Evolutionary conservation across 2,797 vertebrate genomes (phyloP).

Genomic region (Catharus ustulatus): DNA sequence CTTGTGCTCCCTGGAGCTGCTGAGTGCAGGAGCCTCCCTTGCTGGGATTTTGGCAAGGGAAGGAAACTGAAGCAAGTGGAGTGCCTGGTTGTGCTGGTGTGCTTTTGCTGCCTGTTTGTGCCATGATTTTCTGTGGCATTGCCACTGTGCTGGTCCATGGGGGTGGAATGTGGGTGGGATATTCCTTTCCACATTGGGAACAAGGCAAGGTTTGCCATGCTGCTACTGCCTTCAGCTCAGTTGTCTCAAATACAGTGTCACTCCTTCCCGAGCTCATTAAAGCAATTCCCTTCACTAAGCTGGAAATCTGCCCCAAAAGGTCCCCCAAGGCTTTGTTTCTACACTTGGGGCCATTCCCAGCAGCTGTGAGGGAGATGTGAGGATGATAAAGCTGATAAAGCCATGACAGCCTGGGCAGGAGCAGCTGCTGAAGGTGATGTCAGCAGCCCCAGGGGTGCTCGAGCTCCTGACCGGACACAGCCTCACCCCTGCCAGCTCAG

Average conservation of each 20-base stretch:
- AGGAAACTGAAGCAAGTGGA: not conserved
- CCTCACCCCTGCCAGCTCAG: not conserved
- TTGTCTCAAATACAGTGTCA: not conserved
- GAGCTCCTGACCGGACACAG: fast-evolving
- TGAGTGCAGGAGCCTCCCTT: not conserved
- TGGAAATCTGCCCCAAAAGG: not conserved
- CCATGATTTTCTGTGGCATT: fast-evolving
- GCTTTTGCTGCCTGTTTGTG: fast-evolving
- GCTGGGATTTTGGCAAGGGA: too few relatives aligned
- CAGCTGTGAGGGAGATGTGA: fast-evolving
- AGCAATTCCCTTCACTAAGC: not conserved
- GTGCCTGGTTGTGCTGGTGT: not conserved
- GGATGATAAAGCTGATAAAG: not conserved
- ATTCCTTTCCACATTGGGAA: not conserved
- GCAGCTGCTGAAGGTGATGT: fast-evolving
- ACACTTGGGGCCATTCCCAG: not conserved
- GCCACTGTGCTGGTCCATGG: not conserved
- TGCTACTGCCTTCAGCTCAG: not conserved
- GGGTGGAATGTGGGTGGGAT: not conserved
- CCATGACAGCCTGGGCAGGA: not conserved
- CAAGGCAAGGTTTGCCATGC: not conserved
- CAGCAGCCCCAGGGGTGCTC: not conserved
- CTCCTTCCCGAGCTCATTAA: not conserved
- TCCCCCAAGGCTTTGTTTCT: not conserved
- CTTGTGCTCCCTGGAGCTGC: not conserved